phyloP scores from a whole-genome alignment of 2,888 invertebrate species.

The Selenia dentaria region DNA sequence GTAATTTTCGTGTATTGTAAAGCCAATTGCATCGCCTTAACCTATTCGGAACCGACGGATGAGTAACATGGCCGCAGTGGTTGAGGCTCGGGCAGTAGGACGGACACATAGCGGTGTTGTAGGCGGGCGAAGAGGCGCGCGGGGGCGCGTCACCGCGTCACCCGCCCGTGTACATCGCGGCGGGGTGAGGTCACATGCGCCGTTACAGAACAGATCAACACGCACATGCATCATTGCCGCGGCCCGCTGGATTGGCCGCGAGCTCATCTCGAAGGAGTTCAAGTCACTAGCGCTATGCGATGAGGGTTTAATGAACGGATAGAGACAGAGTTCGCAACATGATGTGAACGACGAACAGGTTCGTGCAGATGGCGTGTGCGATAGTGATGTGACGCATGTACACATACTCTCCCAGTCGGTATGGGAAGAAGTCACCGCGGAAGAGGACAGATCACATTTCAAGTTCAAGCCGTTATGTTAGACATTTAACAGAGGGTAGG shows the following conservation, averaged over 20 bases:
- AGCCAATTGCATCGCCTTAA: constrained; percentile 13
- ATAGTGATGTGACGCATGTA: constrained; percentile 62
- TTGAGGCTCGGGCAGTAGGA: constrained; percentile 5
- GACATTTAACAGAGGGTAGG: constrained; percentile 66
- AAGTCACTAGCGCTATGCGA: constrained; percentile 60
- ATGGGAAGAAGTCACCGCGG: constrained; percentile 68
- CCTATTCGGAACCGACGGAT: constrained; percentile 8
- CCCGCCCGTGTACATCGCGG: constrained; percentile 11
- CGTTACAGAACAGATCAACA: constrained; percentile 33
- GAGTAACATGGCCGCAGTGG: constrained; percentile 29
- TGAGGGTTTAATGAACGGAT: constrained; percentile 63
- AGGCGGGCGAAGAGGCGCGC: constrained; percentile 6
- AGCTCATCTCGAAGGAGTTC: constrained; percentile 44
- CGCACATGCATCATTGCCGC: constrained; percentile 45
- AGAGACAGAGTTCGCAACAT: constrained; percentile 53
- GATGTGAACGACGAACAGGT: constrained; percentile 55
- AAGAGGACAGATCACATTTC: constrained; percentile 70
- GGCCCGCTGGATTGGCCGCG: constrained; percentile 41
- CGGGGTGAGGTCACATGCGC: constrained; percentile 6
- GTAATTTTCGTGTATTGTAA: constrained; percentile 6
- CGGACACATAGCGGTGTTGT: neutral
- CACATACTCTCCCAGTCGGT: constrained; percentile 69
- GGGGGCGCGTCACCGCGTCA: constrained; percentile 36
- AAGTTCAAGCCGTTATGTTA: constrained; percentile 67
- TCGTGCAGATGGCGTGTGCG: constrained; percentile 69